Conservation (phyloP, 2,113 vertebrate genomes). For the Apeltes quadracus region DNA sequence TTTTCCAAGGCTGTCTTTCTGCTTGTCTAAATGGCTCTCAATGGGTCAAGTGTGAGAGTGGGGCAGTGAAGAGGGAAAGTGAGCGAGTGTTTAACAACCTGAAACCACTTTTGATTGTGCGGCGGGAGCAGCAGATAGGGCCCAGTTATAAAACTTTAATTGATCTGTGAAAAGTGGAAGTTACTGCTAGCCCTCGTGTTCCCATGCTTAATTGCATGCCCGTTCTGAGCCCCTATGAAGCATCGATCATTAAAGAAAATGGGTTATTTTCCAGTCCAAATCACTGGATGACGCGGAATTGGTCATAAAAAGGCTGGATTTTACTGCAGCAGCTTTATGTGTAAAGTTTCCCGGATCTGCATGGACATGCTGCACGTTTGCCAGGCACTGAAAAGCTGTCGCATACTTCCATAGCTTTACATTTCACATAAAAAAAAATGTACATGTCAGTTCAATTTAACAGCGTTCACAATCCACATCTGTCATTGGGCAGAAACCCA, state of each 20-base stretch:
- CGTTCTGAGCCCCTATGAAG: slow-evolving; percentile 74
- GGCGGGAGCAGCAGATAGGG: slow-evolving; percentile 78
- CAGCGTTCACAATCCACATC: slow-evolving; percentile 45
- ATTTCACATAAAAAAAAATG: slow-evolving; percentile 65
- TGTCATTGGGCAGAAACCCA: slow-evolving; percentile 47
- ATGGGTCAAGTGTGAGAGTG: slow-evolving; percentile 71
- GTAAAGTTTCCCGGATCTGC: slow-evolving; percentile 77
- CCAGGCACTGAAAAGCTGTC: slow-evolving; percentile 56
- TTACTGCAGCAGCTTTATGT: slow-evolving; percentile 74
- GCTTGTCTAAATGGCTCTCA: slow-evolving; percentile 77
- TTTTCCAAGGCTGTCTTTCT: slow-evolving; percentile 79
- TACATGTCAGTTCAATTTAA: slow-evolving; percentile 68
- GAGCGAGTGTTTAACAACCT: slow-evolving; percentile 72
- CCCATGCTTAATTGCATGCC: slow-evolving; percentile 75
- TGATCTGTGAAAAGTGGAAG: slow-evolving; percentile 82
- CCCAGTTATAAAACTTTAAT: slow-evolving; percentile 80
- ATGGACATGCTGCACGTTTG: slow-evolving; percentile 63
- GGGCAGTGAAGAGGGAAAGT: slow-evolving; percentile 34
- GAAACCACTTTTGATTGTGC: slow-evolving; percentile 81
- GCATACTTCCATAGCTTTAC: slow-evolving; percentile 63
- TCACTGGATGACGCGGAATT: slow-evolving; percentile 79
- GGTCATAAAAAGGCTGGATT: slow-evolving; percentile 76
- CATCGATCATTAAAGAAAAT: slow-evolving; percentile 77
- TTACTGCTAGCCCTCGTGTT: slow-evolving; percentile 78
- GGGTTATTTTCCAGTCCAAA: slow-evolving; percentile 71